A percentile compares a stretch with the other conserved stretches of the same genome.
These are phyloP conservation scores for Proterorhinus semilunaris DNA, from an alignment of 2,113 vertebrate genomes.

Conservation along the genomic window DNA sequence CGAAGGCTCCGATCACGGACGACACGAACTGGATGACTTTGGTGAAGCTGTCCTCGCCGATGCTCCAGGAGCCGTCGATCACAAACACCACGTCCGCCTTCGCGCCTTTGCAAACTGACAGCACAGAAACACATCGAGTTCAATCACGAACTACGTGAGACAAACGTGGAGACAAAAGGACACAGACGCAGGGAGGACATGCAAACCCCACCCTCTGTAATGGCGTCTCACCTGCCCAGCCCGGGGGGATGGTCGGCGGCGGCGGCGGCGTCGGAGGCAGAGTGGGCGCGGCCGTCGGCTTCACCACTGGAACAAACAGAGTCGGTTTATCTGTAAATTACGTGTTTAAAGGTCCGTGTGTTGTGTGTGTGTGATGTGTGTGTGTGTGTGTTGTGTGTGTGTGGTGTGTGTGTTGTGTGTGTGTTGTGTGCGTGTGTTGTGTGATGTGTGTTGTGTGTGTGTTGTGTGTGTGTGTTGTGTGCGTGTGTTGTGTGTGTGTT, in stretches of 20 bases:
- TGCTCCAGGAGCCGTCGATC: conserved; percentile 98
- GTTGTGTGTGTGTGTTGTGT: no score
- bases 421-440: no score
- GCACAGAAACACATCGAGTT: neutral
- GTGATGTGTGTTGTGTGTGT: no score
- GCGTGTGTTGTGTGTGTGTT: no score
- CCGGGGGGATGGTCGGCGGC: conserved; percentile 93
- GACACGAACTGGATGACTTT: conserved; percentile 94
- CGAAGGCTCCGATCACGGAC: conserved; percentile 87
- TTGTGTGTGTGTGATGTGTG: no score
- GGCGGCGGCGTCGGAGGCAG: conserved; percentile 88
- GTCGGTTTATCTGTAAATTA: neutral
- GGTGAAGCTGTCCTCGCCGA: conserved; percentile 95
- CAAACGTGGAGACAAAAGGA: no score
- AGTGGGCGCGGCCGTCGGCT: conserved; percentile 89
- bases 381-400: no score
- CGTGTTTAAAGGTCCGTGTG: no score
- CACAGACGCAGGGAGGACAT: no score
- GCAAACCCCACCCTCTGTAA: no score
- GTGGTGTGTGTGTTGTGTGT: no score
- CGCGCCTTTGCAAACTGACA: conserved; percentile 93
- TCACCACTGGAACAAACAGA: conserved; percentile 76
- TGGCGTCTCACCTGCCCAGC: conserved; percentile 83
- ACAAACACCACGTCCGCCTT: conserved; percentile 98
- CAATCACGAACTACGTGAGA: no score